phyloP scores from a whole-genome alignment of 2,888 invertebrate genomes.

The Salticus scenicus region DNA sequence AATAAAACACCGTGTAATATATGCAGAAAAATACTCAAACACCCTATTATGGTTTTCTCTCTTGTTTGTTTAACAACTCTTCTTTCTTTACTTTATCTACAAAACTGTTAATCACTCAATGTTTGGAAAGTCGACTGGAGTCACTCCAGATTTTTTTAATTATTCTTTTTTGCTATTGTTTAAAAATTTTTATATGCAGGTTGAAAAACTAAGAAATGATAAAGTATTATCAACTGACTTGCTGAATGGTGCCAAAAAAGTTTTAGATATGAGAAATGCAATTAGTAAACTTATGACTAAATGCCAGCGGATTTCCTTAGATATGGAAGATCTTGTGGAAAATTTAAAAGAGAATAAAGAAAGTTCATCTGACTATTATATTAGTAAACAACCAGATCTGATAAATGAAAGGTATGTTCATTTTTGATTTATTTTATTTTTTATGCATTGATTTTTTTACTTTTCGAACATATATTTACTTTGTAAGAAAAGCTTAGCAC shows the following conservation, averaged over 20 bases:
- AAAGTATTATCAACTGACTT: slow-evolving; percentile 86
- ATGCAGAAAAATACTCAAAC: too few relatives aligned
- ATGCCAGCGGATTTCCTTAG: slow-evolving; percentile 87
- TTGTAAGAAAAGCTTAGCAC: too few relatives aligned
- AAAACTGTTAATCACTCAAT: too few relatives aligned
- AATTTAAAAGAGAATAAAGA: slow-evolving; percentile 76
- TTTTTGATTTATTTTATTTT: not conserved
- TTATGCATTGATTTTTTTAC: too few relatives aligned
- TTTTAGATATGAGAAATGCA: slow-evolving; percentile 82
- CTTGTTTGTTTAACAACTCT: too few relatives aligned
- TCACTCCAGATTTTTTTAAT: too few relatives aligned
- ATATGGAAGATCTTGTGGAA: slow-evolving; percentile 85
- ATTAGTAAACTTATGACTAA: slow-evolving; percentile 88
- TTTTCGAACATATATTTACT: too few relatives aligned
- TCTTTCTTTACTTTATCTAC: too few relatives aligned
- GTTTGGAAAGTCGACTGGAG: too few relatives aligned
- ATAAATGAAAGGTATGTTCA: slow-evolving; percentile 80
- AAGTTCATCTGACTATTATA: slow-evolving; percentile 73
- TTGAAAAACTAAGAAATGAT: slow-evolving; percentile 81
- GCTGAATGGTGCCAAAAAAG: slow-evolving; percentile 85
- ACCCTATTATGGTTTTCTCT: too few relatives aligned
- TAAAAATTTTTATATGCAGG: slow-evolving; percentile 73
- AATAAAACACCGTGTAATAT: too few relatives aligned
- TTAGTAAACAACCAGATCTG: slow-evolving; percentile 82
- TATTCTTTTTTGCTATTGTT: too few relatives aligned